Percentiles rank a stretch among this genome's conserved stretches.
Conservation (phyloP, 2,888 invertebrate genomes). For the Tetranychus truncatus region DNA sequence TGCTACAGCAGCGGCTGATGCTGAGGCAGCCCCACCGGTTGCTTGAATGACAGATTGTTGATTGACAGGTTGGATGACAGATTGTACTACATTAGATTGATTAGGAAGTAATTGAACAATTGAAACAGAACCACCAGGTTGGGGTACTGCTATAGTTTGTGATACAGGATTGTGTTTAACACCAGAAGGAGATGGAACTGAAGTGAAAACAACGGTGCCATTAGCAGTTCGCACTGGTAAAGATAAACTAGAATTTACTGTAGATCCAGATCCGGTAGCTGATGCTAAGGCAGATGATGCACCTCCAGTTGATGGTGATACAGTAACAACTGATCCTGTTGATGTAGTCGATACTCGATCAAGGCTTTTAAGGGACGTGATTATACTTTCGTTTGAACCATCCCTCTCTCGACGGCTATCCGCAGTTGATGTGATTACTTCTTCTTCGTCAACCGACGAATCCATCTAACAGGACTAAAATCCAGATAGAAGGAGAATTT, state of each 20-base stretch:
- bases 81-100: constrained; percentile 53
- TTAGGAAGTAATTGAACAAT: constrained; percentile 54
- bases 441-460: constrained; percentile 1
- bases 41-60: constrained; percentile 90
- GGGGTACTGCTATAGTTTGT: constrained; percentile 28
- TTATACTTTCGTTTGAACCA: background rate
- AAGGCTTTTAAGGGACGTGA: background rate
- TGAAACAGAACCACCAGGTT: constrained; percentile 31
- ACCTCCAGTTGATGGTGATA: background rate
- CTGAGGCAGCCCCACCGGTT: constrained; percentile 46
- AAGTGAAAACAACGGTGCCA: constrained; percentile 12
- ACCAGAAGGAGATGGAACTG: background rate
- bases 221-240: constrained; percentile 3
- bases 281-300: background rate
- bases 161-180: background rate
- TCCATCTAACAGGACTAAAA: background rate
- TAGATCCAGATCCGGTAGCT: background rate
- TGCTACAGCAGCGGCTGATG: constrained; percentile 69
- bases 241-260: background rate
- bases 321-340: background rate
- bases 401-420: background rate
- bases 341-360: background rate
- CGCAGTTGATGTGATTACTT: background rate
- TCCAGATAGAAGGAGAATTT: background rate
- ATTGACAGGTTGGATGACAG: constrained; percentile 44